Percentiles rank a stretch among this genome's conserved stretches.
Conservation (phyloP, 2,888 invertebrate species). For the Cotesia congregata region DNA sequence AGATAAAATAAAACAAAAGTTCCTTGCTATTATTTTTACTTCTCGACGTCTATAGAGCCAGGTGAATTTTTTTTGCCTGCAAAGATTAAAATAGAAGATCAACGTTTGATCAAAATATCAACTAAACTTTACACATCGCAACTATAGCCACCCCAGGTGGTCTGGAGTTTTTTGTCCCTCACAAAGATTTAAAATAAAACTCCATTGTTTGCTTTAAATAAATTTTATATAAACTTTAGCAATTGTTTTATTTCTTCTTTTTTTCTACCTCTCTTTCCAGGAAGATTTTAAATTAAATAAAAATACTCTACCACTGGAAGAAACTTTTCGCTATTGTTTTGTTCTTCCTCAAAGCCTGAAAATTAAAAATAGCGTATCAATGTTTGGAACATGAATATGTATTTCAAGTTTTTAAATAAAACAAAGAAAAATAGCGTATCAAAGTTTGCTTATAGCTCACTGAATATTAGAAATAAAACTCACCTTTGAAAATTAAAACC, state of each 20-base stretch:
- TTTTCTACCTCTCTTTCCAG: background rate
- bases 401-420: background rate
- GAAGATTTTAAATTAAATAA: background rate
- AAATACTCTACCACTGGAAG: background rate
- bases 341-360: background rate
- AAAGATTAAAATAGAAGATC: too few species aligned
- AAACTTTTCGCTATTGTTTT: background rate
- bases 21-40: background rate
- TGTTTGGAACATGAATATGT: background rate
- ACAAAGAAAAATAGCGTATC: background rate
- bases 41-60: too few species aligned
- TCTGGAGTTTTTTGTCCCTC: background rate
- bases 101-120: too few species aligned
- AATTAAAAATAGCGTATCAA: background rate
- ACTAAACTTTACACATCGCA: too few species aligned
- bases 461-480: too few species aligned
- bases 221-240: background rate
- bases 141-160: too few species aligned
- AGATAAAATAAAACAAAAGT: constrained; percentile 2
- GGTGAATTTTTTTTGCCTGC: too few species aligned
- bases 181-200: background rate
- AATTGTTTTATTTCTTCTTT: background rate
- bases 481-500: too few species aligned
- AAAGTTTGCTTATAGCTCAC: too few species aligned
- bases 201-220: background rate